Conservation (phyloP, 2,113 vertebrate genomes). For the Sylvietta virens region DNA sequence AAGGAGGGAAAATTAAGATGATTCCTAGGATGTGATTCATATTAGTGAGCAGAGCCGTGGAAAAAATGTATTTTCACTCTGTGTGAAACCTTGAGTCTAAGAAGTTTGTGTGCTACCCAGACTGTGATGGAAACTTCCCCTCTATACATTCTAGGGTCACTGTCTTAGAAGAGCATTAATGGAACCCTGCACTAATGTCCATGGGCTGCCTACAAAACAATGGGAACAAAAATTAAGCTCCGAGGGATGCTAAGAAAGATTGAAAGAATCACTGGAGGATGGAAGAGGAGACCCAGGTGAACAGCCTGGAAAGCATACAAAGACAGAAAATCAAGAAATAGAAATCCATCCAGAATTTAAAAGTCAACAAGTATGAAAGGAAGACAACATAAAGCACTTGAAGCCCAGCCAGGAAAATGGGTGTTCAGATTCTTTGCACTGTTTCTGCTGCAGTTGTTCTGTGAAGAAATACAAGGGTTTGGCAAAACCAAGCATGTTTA, state of each 20-base stretch:
- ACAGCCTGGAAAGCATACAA: not conserved
- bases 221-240: not conserved
- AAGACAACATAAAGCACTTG: not conserved
- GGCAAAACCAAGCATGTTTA: not conserved
- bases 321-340: not conserved
- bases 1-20: not conserved
- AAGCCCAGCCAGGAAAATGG: not conserved
- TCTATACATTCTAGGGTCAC: not conserved
- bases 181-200: too few species aligned
- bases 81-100: not conserved
- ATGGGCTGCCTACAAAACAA: not conserved
- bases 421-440: not conserved
- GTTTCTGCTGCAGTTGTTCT: not conserved
- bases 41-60: not conserved
- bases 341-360: not conserved
- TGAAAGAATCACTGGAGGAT: not conserved
- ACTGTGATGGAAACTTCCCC: not conserved
- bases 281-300: not conserved
- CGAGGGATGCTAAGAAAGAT: not conserved
- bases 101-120: not conserved
- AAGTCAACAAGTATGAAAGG: not conserved
- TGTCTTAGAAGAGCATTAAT: not conserved
- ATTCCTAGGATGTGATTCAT: not conserved
- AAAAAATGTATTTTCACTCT: not conserved
- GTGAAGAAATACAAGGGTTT: not conserved